phyloP scores from a whole-genome alignment of 2,888 invertebrate species.

The Yponomeuta malinellus region DNA sequence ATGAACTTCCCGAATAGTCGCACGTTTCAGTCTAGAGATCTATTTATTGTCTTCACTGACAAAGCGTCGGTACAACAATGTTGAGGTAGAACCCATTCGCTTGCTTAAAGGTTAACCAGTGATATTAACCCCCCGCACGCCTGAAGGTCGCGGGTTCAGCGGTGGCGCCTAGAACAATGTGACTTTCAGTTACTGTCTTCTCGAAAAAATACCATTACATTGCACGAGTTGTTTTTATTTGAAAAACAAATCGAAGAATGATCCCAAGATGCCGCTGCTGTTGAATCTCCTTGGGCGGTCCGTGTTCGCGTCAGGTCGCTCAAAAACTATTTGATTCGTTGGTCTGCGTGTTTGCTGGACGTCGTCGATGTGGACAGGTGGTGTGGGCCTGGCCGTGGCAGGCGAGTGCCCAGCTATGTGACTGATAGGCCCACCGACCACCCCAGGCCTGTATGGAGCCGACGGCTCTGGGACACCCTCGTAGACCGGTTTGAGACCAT shows the following conservation, averaged over 20 bases:
- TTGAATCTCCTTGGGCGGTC: constrained; percentile 24
- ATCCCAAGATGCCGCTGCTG: constrained; percentile 42
- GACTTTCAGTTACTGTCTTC: neutral
- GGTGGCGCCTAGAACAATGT: constrained; percentile 6
- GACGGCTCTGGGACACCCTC: constrained; percentile 35
- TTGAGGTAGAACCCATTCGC: neutral
- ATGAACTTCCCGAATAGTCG: neutral
- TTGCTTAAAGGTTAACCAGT: constrained; percentile 18
- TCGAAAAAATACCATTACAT: neutral
- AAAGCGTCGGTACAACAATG: constrained; percentile 10
- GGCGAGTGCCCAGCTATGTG: constrained; percentile 51
- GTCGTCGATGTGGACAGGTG: neutral
- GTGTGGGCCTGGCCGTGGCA: constrained; percentile 31
- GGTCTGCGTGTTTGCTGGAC: neutral
- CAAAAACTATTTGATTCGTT: neutral
- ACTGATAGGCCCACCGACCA: constrained; percentile 50
- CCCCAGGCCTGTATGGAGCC: constrained; percentile 42
- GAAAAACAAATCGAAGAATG: constrained; percentile 56
- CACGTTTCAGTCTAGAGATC: neutral
- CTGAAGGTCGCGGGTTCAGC: constrained; percentile 21
- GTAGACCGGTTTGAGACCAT: constrained; percentile 55
- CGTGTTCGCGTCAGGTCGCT: neutral
- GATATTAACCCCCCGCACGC: constrained; percentile 20
- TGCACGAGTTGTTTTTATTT: constrained; percentile 17
- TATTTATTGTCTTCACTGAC: neutral